phyloP scores from a whole-genome alignment of 2,888 invertebrate species.

The Pyrrhia umbra region DNA sequence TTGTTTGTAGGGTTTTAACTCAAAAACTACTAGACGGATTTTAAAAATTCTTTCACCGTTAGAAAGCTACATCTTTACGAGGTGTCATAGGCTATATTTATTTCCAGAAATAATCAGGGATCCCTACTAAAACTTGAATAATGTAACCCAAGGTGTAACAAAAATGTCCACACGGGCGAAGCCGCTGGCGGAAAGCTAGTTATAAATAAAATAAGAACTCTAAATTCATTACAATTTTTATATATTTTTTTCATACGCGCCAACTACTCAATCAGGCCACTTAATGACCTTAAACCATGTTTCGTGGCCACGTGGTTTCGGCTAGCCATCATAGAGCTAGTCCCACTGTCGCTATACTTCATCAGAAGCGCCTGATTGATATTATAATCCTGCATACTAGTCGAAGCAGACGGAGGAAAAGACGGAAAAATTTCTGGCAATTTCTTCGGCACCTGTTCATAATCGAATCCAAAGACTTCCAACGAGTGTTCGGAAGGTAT shows the following conservation, averaged over 20 bases:
- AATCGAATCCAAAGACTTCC: conserved; percentile 70
- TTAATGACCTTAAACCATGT: neutral
- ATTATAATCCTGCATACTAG: conserved; percentile 24
- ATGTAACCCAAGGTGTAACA: too few species aligned
- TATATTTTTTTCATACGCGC: neutral
- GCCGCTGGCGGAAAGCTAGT: too few species aligned
- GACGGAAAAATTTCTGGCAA: conserved; percentile 9
- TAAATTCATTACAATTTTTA: neutral
- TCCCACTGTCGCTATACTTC: neutral
- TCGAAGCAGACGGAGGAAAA: conserved; percentile 49
- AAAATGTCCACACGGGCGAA: too few species aligned
- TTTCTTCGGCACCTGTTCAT: conserved; percentile 40
- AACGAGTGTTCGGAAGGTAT: conserved; percentile 67
- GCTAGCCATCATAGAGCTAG: neutral
- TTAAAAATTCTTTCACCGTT: too few species aligned
- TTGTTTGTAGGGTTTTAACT: too few species aligned
- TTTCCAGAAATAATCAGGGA: too few species aligned
- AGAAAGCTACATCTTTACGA: too few species aligned
- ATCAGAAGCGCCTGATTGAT: neutral
- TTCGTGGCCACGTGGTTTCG: neutral
- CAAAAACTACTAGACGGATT: too few species aligned
- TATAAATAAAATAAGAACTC: neutral
- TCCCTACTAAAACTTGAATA: too few species aligned
- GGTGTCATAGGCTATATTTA: too few species aligned
- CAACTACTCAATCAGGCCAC: neutral